Conservation (phyloP, 2,888 invertebrate genomes). For the Lasioglossum figueresi region DNA sequence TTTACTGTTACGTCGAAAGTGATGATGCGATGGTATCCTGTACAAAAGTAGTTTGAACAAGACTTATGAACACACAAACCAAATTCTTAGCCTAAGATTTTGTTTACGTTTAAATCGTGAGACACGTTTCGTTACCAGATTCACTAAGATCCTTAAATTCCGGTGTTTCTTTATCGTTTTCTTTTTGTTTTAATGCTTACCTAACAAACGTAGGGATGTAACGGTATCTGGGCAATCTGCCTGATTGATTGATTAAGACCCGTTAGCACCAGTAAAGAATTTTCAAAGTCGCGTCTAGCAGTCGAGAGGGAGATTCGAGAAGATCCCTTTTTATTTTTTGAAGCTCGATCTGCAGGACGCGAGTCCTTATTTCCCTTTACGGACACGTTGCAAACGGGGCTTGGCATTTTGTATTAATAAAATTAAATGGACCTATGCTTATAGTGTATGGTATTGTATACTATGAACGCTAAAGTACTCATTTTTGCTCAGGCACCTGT, state of each 20-base stretch:
- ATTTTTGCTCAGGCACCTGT: conserved; percentile 71
- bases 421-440: conserved; percentile 74
- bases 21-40: conserved; percentile 75
- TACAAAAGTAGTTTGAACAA: conserved; percentile 77
- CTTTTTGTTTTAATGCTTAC: conserved; percentile 61
- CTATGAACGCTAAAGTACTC: conserved; percentile 75
- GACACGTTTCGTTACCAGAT: conserved; percentile 57
- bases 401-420: conserved; percentile 66
- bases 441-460: conserved; percentile 70
- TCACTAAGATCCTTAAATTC: conserved; percentile 52
- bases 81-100: conserved; percentile 75
- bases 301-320: conserved; percentile 57
- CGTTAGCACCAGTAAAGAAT: conserved; percentile 72
- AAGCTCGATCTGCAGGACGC: conserved; percentile 63
- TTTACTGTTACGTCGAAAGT: conserved; percentile 72
- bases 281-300: conserved; percentile 61
- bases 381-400: conserved; percentile 71
- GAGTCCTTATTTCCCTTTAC: conserved; percentile 49
- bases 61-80: conserved; percentile 76
- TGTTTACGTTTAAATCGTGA: conserved; percentile 62
- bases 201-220: conserved; percentile 71
- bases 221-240: conserved; percentile 70
- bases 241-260: conserved; percentile 71
- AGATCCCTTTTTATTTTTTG: neutral
- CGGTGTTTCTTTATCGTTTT: neutral